These are phyloP conservation scores for Numenius arquata DNA, from an alignment of 2,113 vertebrate genomes.

Conservation along the genomic window DNA sequence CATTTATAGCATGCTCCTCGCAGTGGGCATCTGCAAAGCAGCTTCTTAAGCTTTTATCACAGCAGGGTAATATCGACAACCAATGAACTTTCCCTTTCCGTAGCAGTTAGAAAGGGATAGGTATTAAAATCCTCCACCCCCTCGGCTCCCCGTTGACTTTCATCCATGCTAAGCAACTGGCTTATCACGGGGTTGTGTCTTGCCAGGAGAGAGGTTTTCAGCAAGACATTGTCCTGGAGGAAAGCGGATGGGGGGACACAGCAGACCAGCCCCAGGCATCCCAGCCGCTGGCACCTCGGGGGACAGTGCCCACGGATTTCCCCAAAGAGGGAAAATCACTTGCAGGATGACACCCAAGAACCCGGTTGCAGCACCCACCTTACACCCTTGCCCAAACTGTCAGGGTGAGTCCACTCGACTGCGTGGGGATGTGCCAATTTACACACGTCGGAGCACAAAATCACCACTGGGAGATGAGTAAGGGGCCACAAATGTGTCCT, in stretches of 20 bases:
- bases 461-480: rapidly evolving
- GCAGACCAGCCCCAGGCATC: neutral
- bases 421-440: rapidly evolving
- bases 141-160: neutral
- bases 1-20: neutral
- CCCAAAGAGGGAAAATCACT: neutral
- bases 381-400: neutral
- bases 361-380: neutral
- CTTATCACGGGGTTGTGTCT: neutral
- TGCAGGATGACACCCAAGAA: neutral
- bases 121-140: neutral
- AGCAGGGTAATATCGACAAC: slow-evolving; percentile 39
- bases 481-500: too few relatives aligned
- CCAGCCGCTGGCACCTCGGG: rapidly evolving
- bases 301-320: neutral
- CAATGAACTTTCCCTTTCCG: neutral
- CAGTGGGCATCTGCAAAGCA: slow-evolving; percentile 49
- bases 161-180: neutral
- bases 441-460: neutral
- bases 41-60: slow-evolving; percentile 66
- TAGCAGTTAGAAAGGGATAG: neutral
- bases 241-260: rapidly evolving
- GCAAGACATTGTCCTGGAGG: neutral
- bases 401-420: rapidly evolving
- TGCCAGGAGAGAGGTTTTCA: too few relatives aligned